Evolutionary conservation across 2,888 invertebrate genomes (phyloP), one percentile per base, ranked within the genome.

Genomic region (Leptopilina syphax): DNA sequence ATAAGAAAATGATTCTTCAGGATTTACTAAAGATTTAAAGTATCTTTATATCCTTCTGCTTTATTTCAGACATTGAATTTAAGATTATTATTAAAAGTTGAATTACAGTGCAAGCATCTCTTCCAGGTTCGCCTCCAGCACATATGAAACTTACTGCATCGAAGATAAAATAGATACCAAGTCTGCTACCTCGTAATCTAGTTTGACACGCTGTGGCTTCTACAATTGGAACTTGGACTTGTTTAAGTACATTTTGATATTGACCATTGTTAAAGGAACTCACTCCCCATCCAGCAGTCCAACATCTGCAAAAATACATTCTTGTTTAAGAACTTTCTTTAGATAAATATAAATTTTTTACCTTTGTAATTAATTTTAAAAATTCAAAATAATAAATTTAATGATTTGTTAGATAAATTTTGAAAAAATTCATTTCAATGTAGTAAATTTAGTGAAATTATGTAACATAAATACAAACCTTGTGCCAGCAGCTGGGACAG

Each of bases 231-330:
- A 97, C 95, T 81, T 95, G 96, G 0, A 97, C 96, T 91, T 96
- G 94, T 88, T 95, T 96, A 88, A 96, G 92, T 50, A 95, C 95
- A 83, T 94, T 94, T 89, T 96, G 95, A 88, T 94, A 95, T 82
- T 92, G 92, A 90, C 91, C 93, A 13, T 76, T 88, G 3, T 91
- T 65, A 83, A 96, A 98, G 84, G 95, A 95, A 84, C 96, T 93
- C 89, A 97, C 96, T 13, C 98, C 98, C 97, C 98, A 98, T 12
- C 98, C 98, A n/a, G 96, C 93, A 0, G 96, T 96, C 92, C 93
- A 94, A 87, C 95, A 95, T 82, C 93, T 93, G 44, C n/a, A 77
- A 18, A 18, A 18, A 18, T 18, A 18, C 18, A 18, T 18, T 18
- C 18, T 18, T 18, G 18, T 18, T 18, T 18, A 18, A 18, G 18